Percentiles rank a stretch among this genome's conserved stretches.
These are phyloP conservation scores for Gambusia holbrooki DNA, from an alignment of 2,113 vertebrate species.

Conservation along the genomic window DNA sequence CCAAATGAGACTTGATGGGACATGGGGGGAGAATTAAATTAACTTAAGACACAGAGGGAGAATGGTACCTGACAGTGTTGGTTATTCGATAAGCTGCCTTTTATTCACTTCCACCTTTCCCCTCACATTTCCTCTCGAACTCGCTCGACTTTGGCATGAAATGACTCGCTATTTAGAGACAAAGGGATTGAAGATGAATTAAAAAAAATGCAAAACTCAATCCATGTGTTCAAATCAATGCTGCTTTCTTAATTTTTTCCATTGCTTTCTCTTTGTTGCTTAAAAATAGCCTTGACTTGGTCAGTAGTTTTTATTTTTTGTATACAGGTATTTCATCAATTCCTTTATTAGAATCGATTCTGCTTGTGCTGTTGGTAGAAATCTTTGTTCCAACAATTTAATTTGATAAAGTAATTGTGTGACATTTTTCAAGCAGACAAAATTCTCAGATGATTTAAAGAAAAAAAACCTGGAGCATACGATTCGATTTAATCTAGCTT, in stretches of 20 bases:
- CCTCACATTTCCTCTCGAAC: constrained; percentile 29
- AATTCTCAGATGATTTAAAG: constrained; percentile 24
- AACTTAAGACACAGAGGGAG: constrained; percentile 58
- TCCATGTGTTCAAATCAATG: constrained; percentile 3
- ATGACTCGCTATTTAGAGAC: constrained; percentile 48
- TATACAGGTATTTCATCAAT: constrained; percentile 48
- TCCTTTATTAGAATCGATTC: constrained; percentile 27
- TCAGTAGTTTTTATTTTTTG: not conserved
- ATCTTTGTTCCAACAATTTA: constrained; percentile 35
- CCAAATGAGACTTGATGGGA: constrained; percentile 66
- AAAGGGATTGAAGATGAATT: constrained; percentile 36
- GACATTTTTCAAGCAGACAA: constrained; percentile 22
- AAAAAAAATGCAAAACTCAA: constrained; percentile 28
- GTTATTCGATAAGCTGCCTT: constrained; percentile 72
- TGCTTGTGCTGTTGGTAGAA: constrained; percentile 21
- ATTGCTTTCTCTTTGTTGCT: constrained; percentile 27
- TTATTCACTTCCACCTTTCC: constrained; percentile 49
- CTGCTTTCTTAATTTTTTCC: constrained; percentile 23
- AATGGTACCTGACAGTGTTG: constrained; percentile 73
- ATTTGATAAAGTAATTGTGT: constrained; percentile 46
- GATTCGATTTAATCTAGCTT: constrained; percentile 17
- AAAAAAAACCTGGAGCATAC: constrained; percentile 3
- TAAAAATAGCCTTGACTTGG: constrained; percentile 25
- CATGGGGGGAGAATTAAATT: constrained; percentile 69
- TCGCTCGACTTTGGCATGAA: constrained; percentile 42